Conservation (phyloP, 1,140 invertebrate genomes). For the Tetramorium parvispinum region DNA sequence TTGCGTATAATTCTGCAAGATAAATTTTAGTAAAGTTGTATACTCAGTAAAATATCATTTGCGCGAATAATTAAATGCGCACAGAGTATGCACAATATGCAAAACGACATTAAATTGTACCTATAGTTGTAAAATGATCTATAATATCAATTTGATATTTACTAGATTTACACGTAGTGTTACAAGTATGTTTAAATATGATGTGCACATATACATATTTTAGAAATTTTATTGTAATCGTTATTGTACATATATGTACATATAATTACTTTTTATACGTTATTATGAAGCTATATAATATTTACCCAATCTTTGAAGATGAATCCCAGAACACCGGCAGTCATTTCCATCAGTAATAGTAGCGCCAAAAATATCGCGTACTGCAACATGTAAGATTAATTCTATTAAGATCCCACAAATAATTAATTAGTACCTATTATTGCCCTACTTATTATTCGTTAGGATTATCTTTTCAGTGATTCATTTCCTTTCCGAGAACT, state of each 20-base stretch:
- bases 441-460: neutral
- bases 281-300: slow-evolving; percentile 20
- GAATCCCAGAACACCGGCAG: slow-evolving; percentile 96
- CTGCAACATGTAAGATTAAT: slow-evolving; percentile 87
- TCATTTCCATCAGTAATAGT: slow-evolving; percentile 95
- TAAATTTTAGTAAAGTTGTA: slow-evolving; percentile 21
- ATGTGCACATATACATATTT: neutral
- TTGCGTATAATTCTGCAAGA: slow-evolving; percentile 30
- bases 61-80: slow-evolving; percentile 34
- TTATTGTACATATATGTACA: neutral
- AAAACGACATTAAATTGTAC: neutral
- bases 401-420: neutral
- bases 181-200: neutral
- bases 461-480: neutral
- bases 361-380: slow-evolving; percentile 97
- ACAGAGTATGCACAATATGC: neutral
- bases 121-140: neutral
- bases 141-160: slow-evolving; percentile 16
- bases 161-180: neutral
- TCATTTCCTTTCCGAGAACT: neutral
- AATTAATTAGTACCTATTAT: neutral
- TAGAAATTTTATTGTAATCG: neutral
- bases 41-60: neutral
- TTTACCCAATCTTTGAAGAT: slow-evolving; percentile 98
- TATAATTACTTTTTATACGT: neutral